Evolutionary conservation across 1,140 invertebrate species (phyloP).

Genomic region (Lerema accius): DNA sequence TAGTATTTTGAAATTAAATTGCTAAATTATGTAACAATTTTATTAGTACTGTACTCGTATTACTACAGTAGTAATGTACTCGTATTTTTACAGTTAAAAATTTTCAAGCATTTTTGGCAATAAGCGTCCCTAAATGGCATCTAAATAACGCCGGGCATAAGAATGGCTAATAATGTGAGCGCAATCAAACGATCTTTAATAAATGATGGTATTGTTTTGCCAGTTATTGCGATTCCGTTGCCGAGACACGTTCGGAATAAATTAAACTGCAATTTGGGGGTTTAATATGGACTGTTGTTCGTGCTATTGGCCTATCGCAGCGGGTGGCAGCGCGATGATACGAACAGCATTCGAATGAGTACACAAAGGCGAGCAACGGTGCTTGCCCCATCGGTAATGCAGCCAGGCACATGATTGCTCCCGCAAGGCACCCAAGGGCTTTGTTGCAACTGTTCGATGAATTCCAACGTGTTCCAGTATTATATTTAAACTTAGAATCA

Average conservation of each 20-base stretch:
- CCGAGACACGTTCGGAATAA: constrained; percentile 79
- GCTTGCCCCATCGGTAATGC: constrained; percentile 60
- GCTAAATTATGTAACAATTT: too few relatives aligned
- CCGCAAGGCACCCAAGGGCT: constrained; percentile 38
- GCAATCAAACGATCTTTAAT: constrained; percentile 43
- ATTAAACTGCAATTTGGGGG: constrained; percentile 80
- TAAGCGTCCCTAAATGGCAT: background rate
- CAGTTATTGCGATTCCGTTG: constrained; percentile 78
- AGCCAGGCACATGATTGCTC: constrained; percentile 66
- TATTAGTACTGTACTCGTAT: too few relatives aligned
- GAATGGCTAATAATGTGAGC: constrained; percentile 35
- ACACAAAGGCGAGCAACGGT: constrained; percentile 66
- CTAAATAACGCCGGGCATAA: constrained; percentile 13
- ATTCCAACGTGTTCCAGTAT: constrained; percentile 4
- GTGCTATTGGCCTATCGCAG: constrained; percentile 66
- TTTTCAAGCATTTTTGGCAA: too few relatives aligned
- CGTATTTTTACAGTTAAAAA: too few relatives aligned
- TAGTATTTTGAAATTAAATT: too few relatives aligned
- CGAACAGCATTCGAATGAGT: constrained; percentile 76
- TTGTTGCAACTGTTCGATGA: constrained; percentile 40
- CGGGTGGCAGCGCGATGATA: constrained; percentile 61
- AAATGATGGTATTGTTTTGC: constrained; percentile 73
- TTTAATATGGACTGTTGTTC: constrained; percentile 80
- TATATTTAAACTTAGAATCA: constrained; percentile 5
- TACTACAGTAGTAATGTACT: too few relatives aligned